A percentile compares a stretch with the other conserved stretches of the same genome.
Evolutionary conservation across 64 coral and sea anemone species (phyloP).

Genomic region (Montipora efflorescens): DNA sequence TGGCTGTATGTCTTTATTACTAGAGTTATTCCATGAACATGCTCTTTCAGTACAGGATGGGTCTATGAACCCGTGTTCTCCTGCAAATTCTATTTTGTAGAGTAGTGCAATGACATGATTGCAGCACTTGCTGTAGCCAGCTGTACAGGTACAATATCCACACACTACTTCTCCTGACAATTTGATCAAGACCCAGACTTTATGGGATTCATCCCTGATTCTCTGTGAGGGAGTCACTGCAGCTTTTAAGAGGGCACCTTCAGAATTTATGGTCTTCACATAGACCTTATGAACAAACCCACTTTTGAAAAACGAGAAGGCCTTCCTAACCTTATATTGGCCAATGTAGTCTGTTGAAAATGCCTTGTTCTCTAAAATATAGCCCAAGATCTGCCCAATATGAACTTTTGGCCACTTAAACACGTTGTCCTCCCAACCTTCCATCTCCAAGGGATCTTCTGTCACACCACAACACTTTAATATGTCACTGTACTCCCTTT

Average conservation of each 20-base stretch:
- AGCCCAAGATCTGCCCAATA: too few relatives aligned
- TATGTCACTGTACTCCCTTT: too few relatives aligned
- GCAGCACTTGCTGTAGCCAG: conserved; percentile 58
- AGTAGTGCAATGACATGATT: conserved; percentile 51
- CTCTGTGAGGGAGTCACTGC: conserved; percentile 30
- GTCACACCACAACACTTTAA: too few relatives aligned
- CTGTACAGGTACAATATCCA: conserved; percentile 55
- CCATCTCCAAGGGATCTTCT: too few relatives aligned
- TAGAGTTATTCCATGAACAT: conserved; percentile 34
- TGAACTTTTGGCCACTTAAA: too few relatives aligned
- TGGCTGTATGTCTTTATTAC: conserved; percentile 4
- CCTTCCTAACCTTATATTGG: too few relatives aligned
- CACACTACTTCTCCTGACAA: conserved; percentile 4
- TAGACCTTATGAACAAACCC: too few relatives aligned
- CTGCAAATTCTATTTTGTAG: conserved; percentile 62
- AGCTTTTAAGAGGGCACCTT: background rate
- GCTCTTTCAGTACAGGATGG: conserved; percentile 43
- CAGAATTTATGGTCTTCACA: background rate
- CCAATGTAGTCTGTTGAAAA: too few relatives aligned
- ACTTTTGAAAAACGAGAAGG: too few relatives aligned
- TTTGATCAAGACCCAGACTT: conserved; percentile 7
- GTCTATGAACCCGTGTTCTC: background rate
- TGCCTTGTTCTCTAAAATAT: too few relatives aligned
- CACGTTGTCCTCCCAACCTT: too few relatives aligned
- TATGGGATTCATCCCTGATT: conserved; percentile 37